phyloP scores from a whole-genome alignment of 2,888 invertebrate genomes.

The Camponotus fellah region DNA sequence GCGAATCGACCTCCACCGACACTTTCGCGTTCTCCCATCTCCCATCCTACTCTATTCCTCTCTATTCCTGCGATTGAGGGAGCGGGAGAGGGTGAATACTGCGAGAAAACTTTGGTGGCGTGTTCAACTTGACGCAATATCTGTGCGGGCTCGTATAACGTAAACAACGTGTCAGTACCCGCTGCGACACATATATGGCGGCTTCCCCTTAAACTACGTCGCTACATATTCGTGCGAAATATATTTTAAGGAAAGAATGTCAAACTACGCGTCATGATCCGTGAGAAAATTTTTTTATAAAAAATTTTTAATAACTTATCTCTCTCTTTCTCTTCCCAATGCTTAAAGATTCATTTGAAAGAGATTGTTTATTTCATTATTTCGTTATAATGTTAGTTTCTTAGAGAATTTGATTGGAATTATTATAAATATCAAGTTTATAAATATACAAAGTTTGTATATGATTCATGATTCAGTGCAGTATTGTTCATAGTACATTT shows the following conservation, averaged over 20 bases:
- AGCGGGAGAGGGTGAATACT: slow-evolving; percentile 46
- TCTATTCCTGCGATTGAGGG: slow-evolving; percentile 20
- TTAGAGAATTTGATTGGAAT: not conserved
- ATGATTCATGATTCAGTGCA: not conserved
- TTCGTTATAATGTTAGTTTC: not conserved
- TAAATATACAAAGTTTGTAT: not conserved
- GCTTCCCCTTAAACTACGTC: slow-evolving; percentile 31
- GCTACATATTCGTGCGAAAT: slow-evolving; percentile 40
- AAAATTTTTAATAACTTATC: not conserved
- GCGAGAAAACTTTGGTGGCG: slow-evolving; percentile 76
- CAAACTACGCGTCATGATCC: not conserved
- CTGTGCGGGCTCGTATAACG: slow-evolving; percentile 72
- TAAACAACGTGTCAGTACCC: slow-evolving; percentile 70
- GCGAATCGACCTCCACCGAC: slow-evolving; percentile 54
- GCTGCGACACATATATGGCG: slow-evolving; percentile 64
- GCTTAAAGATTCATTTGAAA: not conserved
- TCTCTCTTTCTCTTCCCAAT: not conserved
- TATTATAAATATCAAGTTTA: not conserved
- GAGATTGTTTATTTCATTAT: not conserved
- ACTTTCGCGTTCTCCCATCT: slow-evolving; percentile 46
- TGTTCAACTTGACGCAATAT: slow-evolving; percentile 77
- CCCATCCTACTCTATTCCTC: not conserved
- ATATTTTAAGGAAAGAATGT: slow-evolving; percentile 16
- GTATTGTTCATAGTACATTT: not conserved
- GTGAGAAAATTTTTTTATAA: not conserved